Conservation (phyloP, 2,797 vertebrate species). For the Propithecus perrieri region DNA sequence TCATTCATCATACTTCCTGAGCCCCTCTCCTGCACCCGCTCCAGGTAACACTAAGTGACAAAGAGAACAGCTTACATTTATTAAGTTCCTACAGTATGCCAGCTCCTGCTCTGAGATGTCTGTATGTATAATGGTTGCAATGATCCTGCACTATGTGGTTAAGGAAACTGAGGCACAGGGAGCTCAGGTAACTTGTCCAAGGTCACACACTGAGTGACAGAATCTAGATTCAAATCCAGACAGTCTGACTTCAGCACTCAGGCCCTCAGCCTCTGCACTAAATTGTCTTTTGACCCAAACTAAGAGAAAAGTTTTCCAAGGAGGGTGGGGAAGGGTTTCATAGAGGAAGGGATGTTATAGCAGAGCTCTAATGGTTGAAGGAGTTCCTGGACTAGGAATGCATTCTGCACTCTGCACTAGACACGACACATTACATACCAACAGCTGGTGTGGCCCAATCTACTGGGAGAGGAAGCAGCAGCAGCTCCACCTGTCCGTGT, state of each 20-base stretch:
- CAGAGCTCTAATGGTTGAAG: background rate
- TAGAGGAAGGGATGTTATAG: background rate
- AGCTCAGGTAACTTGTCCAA: background rate
- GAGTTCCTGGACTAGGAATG: background rate
- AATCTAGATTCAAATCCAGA: background rate
- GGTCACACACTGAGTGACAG: background rate
- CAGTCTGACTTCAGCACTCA: background rate
- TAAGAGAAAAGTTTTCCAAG: background rate
- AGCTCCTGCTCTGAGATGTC: background rate
- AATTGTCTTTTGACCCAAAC: background rate
- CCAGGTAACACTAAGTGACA: background rate
- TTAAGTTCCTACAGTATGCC: background rate
- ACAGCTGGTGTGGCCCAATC: no score
- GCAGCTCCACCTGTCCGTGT: background rate
- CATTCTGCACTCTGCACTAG: background rate
- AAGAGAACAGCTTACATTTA: background rate
- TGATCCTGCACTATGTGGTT: background rate
- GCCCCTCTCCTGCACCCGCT: rapidly evolving
- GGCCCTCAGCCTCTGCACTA: background rate
- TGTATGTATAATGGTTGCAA: background rate
- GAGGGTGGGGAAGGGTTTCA: background rate
- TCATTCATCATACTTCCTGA: background rate
- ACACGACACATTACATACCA: background rate
- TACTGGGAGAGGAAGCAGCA: background rate
- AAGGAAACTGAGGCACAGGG: background rate